phyloP scores from a whole-genome alignment of 1,140 invertebrate genomes.

The Drosophila littoralis region DNA sequence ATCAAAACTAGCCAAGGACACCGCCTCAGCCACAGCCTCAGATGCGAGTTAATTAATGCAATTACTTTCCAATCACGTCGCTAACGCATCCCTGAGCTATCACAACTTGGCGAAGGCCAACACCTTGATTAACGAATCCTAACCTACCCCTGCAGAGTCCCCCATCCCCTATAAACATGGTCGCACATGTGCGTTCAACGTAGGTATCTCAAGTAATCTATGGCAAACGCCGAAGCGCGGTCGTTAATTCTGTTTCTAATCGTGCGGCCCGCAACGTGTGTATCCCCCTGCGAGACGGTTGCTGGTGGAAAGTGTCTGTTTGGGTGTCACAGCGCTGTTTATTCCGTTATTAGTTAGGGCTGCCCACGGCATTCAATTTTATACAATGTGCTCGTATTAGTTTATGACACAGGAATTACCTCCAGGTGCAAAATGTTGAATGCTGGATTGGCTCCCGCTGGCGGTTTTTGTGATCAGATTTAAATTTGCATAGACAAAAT shows the following conservation, averaged over 20 bases:
- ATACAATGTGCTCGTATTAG: neutral
- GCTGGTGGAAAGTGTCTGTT: slow-evolving; percentile 12
- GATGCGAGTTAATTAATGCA: slow-evolving; percentile 59
- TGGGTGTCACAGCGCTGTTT: slow-evolving; percentile 49
- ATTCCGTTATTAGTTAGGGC: slow-evolving; percentile 42
- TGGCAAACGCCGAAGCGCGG: slow-evolving; percentile 15
- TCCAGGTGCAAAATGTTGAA: neutral
- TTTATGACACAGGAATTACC: slow-evolving; percentile 8
- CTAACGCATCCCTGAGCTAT: slow-evolving; percentile 43
- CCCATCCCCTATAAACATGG: neutral
- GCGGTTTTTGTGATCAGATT: too few species aligned
- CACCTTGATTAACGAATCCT: slow-evolving; percentile 59
- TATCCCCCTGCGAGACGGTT: neutral
- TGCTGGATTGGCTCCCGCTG: neutral
- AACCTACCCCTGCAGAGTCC: neutral
- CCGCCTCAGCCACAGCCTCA: slow-evolving; percentile 7
- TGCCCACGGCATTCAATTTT: slow-evolving; percentile 1
- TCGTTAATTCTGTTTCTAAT: slow-evolving; percentile 60
- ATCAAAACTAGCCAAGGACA: slow-evolving; percentile 3
- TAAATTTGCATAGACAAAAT: neutral
- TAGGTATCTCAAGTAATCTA: slow-evolving; percentile 24
- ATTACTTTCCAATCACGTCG: slow-evolving; percentile 73
- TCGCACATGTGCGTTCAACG: slow-evolving; percentile 19
- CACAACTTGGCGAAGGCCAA: slow-evolving; percentile 9
- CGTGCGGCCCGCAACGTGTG: slow-evolving; percentile 44